These are phyloP conservation scores for Trilocha varians DNA, from an alignment of 2,888 invertebrate genomes.

Conservation along the genomic window DNA sequence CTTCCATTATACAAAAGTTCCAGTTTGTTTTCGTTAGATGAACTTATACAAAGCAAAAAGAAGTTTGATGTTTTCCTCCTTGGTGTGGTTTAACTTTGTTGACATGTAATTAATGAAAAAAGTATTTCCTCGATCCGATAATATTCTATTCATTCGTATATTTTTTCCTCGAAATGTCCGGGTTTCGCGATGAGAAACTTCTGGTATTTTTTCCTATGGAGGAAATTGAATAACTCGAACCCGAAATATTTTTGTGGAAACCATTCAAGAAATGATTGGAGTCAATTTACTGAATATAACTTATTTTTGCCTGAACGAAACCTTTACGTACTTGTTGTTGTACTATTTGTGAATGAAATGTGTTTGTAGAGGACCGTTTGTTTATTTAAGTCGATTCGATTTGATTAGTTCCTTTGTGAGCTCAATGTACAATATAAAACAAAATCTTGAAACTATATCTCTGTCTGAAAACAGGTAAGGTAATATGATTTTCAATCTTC, in stretches of 20 bases:
- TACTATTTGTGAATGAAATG: neutral
- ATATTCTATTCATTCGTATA: neutral
- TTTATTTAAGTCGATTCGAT: neutral
- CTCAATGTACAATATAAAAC: neutral
- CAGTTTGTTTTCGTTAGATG: neutral
- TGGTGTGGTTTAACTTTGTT: conserved; percentile 1
- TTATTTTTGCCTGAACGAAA: no score
- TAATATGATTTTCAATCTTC: no score
- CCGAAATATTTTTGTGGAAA: no score
- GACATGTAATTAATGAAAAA: neutral
- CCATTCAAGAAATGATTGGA: no score
- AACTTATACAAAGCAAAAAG: neutral
- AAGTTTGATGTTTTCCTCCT: neutral
- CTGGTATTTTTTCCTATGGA: no score
- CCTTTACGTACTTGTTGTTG: no score
- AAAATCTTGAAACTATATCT: no score
- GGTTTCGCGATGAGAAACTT: no score
- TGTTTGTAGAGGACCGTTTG: neutral
- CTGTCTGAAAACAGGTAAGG: no score
- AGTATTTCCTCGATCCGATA: no score
- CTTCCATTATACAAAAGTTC: neutral
- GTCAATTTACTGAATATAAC: no score
- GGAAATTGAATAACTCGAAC: no score
- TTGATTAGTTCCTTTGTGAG: neutral
- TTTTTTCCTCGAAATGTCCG: neutral